A percentile compares a stretch with the other conserved stretches of the same genome.
These are phyloP conservation scores for Actinopyga echinites DNA, from an alignment of 53 echinoderm and acorn worm genomes.

Conservation along the genomic window DNA sequence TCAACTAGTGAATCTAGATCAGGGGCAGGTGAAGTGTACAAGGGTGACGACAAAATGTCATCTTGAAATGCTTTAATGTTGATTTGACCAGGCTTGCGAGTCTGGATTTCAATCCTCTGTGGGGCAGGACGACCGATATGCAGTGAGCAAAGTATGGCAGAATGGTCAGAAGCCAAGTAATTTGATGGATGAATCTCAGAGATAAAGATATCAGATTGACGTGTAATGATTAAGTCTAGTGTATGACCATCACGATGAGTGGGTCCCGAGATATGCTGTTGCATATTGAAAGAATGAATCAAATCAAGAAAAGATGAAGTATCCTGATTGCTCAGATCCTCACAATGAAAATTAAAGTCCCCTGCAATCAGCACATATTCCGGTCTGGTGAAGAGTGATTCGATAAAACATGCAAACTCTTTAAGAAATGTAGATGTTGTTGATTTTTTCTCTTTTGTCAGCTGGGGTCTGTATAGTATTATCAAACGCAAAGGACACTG, in stretches of 20 bases:
- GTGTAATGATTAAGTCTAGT: slow-evolving; percentile 64
- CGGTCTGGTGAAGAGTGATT: slow-evolving; percentile 7
- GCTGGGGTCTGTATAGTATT: slow-evolving; percentile 6
- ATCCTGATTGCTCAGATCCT: slow-evolving; percentile 15
- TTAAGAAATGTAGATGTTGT: slow-evolving; percentile 31
- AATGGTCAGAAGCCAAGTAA: slow-evolving; percentile 38
- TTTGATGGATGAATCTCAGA: background rate
- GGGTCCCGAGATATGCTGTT: slow-evolving; percentile 60
- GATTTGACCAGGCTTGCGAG: slow-evolving; percentile 6
- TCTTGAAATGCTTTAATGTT: background rate
- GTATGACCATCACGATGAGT: slow-evolving; percentile 61
- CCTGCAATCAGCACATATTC: slow-evolving; percentile 54
- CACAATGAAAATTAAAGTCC: slow-evolving; percentile 64
- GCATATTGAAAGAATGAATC: slow-evolving; percentile 43
- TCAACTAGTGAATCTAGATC: background rate
- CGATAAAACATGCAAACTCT: slow-evolving; percentile 39
- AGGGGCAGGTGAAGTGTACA: background rate
- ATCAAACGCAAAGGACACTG: slow-evolving; percentile 17
- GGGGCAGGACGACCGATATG: slow-evolving; percentile 5
- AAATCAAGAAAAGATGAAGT: slow-evolving; percentile 50
- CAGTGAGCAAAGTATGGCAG: slow-evolving; percentile 28
- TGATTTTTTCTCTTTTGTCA: slow-evolving; percentile 19
- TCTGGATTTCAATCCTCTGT: background rate
- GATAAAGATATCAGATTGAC: slow-evolving; percentile 32
- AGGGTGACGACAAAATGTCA: background rate